Evolutionary conservation across 2,797 vertebrate genomes (phyloP), one percentile per base, ranked within the genome.

Genomic region (Myiothlypis coronata): DNA sequence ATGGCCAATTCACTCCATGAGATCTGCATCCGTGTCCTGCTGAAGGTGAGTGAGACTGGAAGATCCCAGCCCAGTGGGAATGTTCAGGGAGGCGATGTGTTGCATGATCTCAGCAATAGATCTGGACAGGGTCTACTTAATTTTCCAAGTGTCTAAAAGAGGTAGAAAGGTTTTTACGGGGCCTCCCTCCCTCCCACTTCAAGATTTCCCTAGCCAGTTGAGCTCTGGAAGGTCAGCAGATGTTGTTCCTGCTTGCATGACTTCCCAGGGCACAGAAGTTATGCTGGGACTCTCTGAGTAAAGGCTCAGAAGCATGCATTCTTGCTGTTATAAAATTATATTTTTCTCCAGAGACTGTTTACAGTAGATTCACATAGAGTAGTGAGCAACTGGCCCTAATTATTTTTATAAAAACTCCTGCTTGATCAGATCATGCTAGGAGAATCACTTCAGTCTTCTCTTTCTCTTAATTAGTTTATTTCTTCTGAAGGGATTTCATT

Each of bases 31-130:
- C 26, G 8, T 0, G 0, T 59, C 59, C 35, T 13, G 6, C 69
- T 8, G 2, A 63, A 71, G 0, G 0, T 15, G 15, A 60, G 7
- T 14, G 32, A 49, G 52, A 44, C 12, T 19, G 50, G 39, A 65
- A 70, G 27, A 72, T 27, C 26, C 32, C n/a, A 57, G 16, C 23
- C 14, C 52, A 59, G 18, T 5, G 7, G 67, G 37, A 49, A 55
- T 1, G 0, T 8, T 16, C 18, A 50, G 34, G n/a, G 27, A 0
- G 0, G 20, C 0, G 0, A 3, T 1, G 0, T 12, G 14, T 39
- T 53, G 15, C 10, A 26, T 8, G 26, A 39, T 17, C 41, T 24
- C 15, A 18, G 43, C 46, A 77, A 44, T 5, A 43, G 41, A 46
- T 44, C 35, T 47, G n/a, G 34, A 14, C 24, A 53, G 47, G 47